Base-by-base conservation (phyloP, 2,888 invertebrate species). In the Itoplectis maculator region DNA sequence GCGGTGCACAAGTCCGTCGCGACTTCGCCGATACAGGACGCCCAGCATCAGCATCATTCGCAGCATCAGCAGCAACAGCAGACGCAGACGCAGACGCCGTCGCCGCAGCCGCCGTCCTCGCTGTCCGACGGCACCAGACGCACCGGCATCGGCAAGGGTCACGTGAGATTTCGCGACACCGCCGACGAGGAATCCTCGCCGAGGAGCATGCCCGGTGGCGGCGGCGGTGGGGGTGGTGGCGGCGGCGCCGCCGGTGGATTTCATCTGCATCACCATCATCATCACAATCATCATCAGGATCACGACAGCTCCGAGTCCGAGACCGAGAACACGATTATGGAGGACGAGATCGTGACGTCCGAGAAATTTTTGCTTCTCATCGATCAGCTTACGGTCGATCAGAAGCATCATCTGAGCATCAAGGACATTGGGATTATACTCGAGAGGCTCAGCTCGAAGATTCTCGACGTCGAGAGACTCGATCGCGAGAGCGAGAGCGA, bases 351-450 rank as follows among this genome's bases (percentile, higher is more conserved):
- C 89, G 95, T 96, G 92, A 97, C 97, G 89, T 96, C 97, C 87
- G 97, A 97, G 93, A 98, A 98, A 94, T 98, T 98, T 94, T 96
- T 98, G 91, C 94, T 98, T 92, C 95, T 98, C 88, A 97, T 98
- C 93, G 98, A 98, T 94, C 98, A 98, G 93, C 95, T 98, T 87
- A 97, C 97, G 92, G 97, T 97, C 89, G 97, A 98, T 92, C 97
- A 98, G 94, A 98, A 97, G 93, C 96, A 97, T 85, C 98, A 98
- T 92, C 95, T 98, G 88, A 97, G 97, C 93, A 97, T 98, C 94
- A 98, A 98, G 93, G 98, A 98, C 93, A 98, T 98, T 93, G 98
- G 98, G 87, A 97, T 98, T 93, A 98, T 98, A 91, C 95, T 98
- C 89, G 98, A 98, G 93, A 95, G 98, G 89, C 95, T 98, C 89